These are phyloP conservation scores for Cirrhinus molitorella DNA, from an alignment of 2,797 vertebrate genomes.

Conservation along the genomic window DNA sequence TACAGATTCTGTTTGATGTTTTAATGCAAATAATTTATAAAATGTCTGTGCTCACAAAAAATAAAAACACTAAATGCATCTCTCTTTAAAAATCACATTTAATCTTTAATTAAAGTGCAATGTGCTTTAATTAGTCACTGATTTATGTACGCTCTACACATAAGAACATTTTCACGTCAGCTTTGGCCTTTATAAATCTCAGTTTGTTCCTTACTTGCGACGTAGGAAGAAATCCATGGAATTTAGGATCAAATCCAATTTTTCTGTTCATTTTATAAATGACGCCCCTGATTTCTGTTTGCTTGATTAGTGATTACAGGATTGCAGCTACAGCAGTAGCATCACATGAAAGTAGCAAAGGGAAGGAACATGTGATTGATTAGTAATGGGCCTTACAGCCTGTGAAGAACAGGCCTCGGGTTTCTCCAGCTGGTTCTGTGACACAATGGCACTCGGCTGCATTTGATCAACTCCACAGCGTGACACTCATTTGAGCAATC, in stretches of 20 bases:
- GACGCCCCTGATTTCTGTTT: neutral
- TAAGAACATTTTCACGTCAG: neutral
- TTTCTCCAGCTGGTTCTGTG: conserved; percentile 50
- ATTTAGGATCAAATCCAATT: conserved; percentile 6
- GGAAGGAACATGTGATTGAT: conserved; percentile 40
- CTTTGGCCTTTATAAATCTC: neutral
- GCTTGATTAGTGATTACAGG: neutral
- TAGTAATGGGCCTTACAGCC: conserved; percentile 40
- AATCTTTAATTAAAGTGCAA: too few species aligned
- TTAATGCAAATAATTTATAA: too few species aligned
- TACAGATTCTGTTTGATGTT: too few species aligned
- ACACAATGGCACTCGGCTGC: conserved; percentile 27
- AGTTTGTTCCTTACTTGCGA: neutral
- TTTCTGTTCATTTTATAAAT: neutral
- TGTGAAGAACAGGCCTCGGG: conserved; percentile 35
- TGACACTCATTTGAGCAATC: conserved; percentile 46
- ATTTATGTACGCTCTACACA: neutral
- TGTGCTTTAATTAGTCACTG: too few species aligned
- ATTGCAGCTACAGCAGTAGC: neutral
- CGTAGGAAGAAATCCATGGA: neutral
- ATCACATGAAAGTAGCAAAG: neutral
- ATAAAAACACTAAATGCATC: too few species aligned
- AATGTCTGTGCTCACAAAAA: too few species aligned
- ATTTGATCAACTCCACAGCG: conserved; percentile 56
- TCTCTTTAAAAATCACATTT: too few species aligned